Conservation (phyloP, 2,797 vertebrate genomes). For the Enteromius viviparus region DNA sequence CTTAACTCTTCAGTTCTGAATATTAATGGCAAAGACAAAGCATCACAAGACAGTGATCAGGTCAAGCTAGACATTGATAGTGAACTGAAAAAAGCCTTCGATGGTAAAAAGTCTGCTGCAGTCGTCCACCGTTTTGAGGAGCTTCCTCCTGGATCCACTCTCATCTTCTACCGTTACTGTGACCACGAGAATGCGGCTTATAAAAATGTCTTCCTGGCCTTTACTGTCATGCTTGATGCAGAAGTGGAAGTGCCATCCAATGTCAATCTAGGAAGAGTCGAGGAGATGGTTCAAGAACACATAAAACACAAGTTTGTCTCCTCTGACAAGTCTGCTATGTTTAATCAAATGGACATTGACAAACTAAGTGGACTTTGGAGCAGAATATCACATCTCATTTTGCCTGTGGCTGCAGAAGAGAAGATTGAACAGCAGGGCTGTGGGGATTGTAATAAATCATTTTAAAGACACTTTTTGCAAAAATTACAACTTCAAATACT, state of each 20-base stretch:
- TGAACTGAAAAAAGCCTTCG: slow-evolving; percentile 81
- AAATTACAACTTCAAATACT: not conserved
- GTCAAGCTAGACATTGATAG: slow-evolving; percentile 86
- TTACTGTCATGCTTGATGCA: slow-evolving; percentile 82
- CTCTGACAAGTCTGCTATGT: slow-evolving; percentile 60
- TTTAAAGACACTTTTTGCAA: slow-evolving; percentile 6
- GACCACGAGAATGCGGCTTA: slow-evolving; percentile 90
- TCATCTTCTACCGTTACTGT: slow-evolving; percentile 97
- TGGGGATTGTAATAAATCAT: slow-evolving; percentile 10
- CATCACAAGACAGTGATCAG: slow-evolving; percentile 74
- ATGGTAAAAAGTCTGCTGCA: slow-evolving; percentile 73
- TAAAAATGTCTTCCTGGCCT: slow-evolving; percentile 84
- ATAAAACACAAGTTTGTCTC: slow-evolving; percentile 78
- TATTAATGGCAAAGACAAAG: slow-evolving; percentile 74
- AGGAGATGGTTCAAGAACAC: slow-evolving; percentile 82
- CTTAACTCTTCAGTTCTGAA: slow-evolving; percentile 73
- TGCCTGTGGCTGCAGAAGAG: slow-evolving; percentile 79
- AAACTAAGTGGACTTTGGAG: slow-evolving; percentile 88
- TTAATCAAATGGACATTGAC: slow-evolving; percentile 81
- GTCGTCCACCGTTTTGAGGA: slow-evolving; percentile 88
- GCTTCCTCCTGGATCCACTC: slow-evolving; percentile 85
- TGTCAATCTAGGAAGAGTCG: slow-evolving; percentile 72
- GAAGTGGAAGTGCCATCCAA: slow-evolving; percentile 73
- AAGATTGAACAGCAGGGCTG: slow-evolving; percentile 79
- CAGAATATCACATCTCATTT: slow-evolving; percentile 85